These are phyloP conservation scores for Psittacula echo DNA, from an alignment of 2,797 vertebrate species.

Conservation along the genomic window DNA sequence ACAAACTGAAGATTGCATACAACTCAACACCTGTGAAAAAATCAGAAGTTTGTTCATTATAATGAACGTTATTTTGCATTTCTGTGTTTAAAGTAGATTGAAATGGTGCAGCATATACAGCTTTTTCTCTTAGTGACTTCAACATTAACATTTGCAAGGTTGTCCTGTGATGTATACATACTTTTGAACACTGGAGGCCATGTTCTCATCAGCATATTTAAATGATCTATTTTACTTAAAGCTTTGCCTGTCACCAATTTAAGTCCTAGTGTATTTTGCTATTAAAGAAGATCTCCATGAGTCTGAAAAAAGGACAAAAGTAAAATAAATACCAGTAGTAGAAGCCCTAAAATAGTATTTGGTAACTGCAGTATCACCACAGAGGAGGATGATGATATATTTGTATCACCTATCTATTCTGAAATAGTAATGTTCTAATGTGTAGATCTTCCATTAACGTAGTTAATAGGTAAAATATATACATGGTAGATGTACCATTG, in stretches of 20 bases:
- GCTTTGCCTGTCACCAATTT: background rate
- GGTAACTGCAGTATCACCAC: background rate
- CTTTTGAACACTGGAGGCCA: background rate
- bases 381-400: background rate
- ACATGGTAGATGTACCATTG: background rate
- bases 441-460: background rate
- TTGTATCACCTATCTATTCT: background rate
- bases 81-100: conserved; percentile 7
- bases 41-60: background rate
- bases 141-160: background rate
- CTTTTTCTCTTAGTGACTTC: conserved; percentile 1
- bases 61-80: background rate
- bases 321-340: background rate
- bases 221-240: background rate
- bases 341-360: background rate
- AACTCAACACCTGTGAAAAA: background rate
- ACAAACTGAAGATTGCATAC: background rate
- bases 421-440: background rate
- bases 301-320: background rate
- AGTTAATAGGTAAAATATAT: background rate
- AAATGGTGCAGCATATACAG: background rate
- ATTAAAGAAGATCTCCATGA: background rate
- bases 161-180: background rate
- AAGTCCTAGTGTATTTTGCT: background rate
- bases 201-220: background rate